Evolutionary conservation across 2,113 vertebrate genomes (phyloP).

Genomic region (Capra hircus): DNA sequence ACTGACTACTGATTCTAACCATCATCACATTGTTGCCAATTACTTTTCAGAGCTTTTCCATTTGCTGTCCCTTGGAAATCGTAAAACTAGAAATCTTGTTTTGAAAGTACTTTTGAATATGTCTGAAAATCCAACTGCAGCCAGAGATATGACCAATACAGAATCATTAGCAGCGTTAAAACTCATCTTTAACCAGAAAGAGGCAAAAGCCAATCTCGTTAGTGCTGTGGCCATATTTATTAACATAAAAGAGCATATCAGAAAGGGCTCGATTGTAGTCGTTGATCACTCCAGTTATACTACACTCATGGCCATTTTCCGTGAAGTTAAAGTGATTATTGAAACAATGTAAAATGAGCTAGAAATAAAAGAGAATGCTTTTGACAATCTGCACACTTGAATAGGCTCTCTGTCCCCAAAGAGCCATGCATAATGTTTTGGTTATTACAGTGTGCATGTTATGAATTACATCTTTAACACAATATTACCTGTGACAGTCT

Average conservation of each 20-base stretch:
- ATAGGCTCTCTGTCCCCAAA: not conserved
- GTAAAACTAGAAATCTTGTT: slow-evolving; percentile 71
- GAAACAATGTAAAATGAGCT: slow-evolving; percentile 57
- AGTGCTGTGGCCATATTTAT: slow-evolving; percentile 70
- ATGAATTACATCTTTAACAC: not conserved
- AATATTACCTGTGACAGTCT: not conserved
- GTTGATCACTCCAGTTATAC: slow-evolving; percentile 56
- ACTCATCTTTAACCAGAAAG: slow-evolving; percentile 65
- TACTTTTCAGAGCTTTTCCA: slow-evolving; percentile 65
- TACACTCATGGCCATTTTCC: slow-evolving; percentile 66
- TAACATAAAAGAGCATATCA: slow-evolving; percentile 74
- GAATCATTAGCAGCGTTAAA: slow-evolving; percentile 55
- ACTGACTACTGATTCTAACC: slow-evolving; percentile 36
- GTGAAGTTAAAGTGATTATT: slow-evolving; percentile 69
- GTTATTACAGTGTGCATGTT: not conserved
- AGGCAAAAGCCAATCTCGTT: slow-evolving; percentile 70
- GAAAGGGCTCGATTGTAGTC: slow-evolving; percentile 62
- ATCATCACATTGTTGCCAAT: slow-evolving; percentile 59
- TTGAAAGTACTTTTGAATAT: slow-evolving; percentile 71
- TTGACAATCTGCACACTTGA: not conserved
- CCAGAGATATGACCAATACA: slow-evolving; percentile 61
- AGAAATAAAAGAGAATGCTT: slow-evolving; percentile 3
- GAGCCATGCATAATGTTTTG: not conserved
- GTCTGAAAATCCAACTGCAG: slow-evolving; percentile 69
- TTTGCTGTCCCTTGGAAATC: slow-evolving; percentile 57